A percentile compares a stretch with the other conserved stretches of the same genome.
phyloP scores from a whole-genome alignment of 2,797 vertebrate genomes.

The Zalophus californianus region DNA sequence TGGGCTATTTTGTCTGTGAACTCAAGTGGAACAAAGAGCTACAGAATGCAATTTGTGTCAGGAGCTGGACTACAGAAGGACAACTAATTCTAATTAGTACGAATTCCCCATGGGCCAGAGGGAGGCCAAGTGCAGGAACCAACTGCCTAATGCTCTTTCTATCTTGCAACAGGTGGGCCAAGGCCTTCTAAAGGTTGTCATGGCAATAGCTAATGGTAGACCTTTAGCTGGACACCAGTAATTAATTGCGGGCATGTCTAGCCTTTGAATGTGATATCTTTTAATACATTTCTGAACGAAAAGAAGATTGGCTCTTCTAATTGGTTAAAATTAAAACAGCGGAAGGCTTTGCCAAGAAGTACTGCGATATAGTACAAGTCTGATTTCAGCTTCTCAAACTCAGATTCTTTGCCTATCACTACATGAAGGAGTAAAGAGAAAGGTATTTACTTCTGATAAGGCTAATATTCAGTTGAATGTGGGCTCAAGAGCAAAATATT shows the following conservation, averaged over 20 bases:
- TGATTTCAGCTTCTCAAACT: constrained; percentile 75
- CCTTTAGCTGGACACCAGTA: constrained; percentile 88
- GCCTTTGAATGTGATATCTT: constrained; percentile 87
- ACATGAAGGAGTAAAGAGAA: constrained; percentile 74
- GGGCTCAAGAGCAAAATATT: constrained; percentile 74
- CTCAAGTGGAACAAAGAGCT: constrained; percentile 92
- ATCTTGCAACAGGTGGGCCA: constrained; percentile 90
- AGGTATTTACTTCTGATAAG: constrained; percentile 82
- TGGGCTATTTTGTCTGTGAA: constrained; percentile 92
- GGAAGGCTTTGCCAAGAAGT: constrained; percentile 83
- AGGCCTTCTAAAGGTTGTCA: constrained; percentile 86
- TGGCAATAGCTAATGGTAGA: constrained; percentile 88
- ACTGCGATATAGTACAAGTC: constrained; percentile 61
- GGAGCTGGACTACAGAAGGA: constrained; percentile 91
- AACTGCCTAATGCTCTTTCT: constrained; percentile 83
- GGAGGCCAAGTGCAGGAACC: constrained; percentile 87
- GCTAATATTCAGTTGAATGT: constrained; percentile 74
- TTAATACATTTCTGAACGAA: constrained; percentile 86
- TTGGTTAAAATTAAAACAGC: constrained; percentile 87
- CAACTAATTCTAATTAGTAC: constrained; percentile 94
- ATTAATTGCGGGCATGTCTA: constrained; percentile 86
- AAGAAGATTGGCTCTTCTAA: constrained; percentile 87
- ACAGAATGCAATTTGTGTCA: constrained; percentile 93
- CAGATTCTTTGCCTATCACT: constrained; percentile 77
- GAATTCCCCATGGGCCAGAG: constrained; percentile 89